Base-by-base conservation (phyloP, 2,113 vertebrate genomes). In the Puffinus mauretanicus region DNA sequence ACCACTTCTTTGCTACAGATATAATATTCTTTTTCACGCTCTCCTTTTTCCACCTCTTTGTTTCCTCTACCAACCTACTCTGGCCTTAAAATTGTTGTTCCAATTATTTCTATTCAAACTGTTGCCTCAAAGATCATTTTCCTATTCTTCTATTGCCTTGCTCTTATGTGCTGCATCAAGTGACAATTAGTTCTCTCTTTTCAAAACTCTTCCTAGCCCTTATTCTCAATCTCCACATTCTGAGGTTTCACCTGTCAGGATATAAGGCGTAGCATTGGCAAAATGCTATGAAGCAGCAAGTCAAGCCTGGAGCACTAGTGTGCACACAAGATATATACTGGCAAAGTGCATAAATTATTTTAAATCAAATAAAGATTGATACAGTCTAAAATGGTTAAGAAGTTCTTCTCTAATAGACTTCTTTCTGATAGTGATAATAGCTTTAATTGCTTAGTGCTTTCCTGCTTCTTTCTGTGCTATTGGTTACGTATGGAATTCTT, bases 221-320 rank as follows among this genome's bases (percentile, higher is more conserved):
- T 54, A 52, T 21, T 62, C 42, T 65, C 42, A 46, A 81, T 60
- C 19, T 67, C 29, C 29, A 57, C 2, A 27, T 77, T 77, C 29
- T 30, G 32, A 82, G 6, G 70, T 55, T 82, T 60, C 24, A 76
- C 38, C 34, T 47, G 22, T 17, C 20, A 71, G 84, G 40, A 71
- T 16, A 25, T 0, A 75, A 81, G 30, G 34, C 1, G 1, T 5
- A 58, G 32, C 9, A 27, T 0, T 34, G 67, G 38, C 38, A 90
- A 95, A 85, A 95, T 38, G 22, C 8, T 67, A 14, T 12, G 24
- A 72, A 93, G 34, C 30, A 73, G 38, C 52, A 90, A 80, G 27
- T 64, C 19, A 84, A 70, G 46, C 20, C 47, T 21, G 16, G 16
- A 84, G 32, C 38, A 42, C 30, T 18, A 36, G 16, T 4, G 26